Conservation (phyloP, 2,888 invertebrate species). For the Cremastobaeus sp. region DNA sequence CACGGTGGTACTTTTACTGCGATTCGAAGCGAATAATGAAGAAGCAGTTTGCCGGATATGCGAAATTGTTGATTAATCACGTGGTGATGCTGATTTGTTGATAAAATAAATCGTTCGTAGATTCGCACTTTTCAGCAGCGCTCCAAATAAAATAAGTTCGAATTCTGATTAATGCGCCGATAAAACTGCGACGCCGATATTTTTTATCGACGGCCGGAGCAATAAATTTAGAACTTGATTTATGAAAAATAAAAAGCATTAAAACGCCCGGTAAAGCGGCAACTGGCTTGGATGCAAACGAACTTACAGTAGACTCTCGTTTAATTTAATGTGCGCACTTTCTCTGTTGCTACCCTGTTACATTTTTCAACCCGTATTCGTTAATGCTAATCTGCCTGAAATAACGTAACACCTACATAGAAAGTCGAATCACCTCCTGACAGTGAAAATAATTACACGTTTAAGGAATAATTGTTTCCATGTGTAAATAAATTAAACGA, state of each 20-base stretch:
- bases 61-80: no score
- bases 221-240: slow-evolving; percentile 25
- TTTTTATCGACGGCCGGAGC: background rate
- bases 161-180: background rate
- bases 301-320: slow-evolving; percentile 14
- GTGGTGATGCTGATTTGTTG: no score
- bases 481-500: slow-evolving; percentile 35
- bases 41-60: no score
- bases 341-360: slow-evolving; percentile 24
- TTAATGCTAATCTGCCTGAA: slow-evolving; percentile 27
- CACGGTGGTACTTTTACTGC: background rate
- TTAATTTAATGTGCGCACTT: slow-evolving; percentile 24
- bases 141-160: no score
- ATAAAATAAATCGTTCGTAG: no score
- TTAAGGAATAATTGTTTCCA: slow-evolving; percentile 9
- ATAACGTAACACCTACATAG: slow-evolving; percentile 43
- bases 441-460: slow-evolving; percentile 17
- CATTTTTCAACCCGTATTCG: slow-evolving; percentile 38
- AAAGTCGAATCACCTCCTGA: slow-evolving; percentile 37
- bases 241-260: slow-evolving; percentile 21
- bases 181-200: no score
- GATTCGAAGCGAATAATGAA: background rate
- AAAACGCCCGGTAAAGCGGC: slow-evolving; percentile 14
- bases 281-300: background rate
- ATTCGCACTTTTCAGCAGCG: no score